These are phyloP conservation scores for Chloropsis cyanopogon DNA, from an alignment of 2,113 vertebrate genomes.

Conservation along the genomic window DNA sequence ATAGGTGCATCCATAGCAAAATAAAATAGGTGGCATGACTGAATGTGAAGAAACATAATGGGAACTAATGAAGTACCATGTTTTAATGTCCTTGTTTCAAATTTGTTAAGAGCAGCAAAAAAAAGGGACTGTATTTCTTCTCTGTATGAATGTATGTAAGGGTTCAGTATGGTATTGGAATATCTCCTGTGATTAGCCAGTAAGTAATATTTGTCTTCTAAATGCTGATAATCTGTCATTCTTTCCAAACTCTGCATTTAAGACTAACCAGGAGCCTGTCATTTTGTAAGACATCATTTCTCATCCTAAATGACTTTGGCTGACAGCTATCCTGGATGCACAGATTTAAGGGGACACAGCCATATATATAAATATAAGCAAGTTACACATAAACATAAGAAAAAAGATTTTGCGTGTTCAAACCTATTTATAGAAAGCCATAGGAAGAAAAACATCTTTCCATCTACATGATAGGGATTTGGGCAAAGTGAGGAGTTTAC, in stretches of 20 bases:
- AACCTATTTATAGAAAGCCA: background rate
- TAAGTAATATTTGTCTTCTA: background rate
- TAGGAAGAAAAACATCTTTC: background rate
- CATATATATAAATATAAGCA: background rate
- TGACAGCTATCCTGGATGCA: background rate
- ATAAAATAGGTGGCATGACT: background rate
- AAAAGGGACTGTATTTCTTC: background rate
- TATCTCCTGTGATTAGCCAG: background rate
- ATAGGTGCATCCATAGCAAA: background rate
- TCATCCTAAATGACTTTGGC: background rate
- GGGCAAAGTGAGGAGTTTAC: background rate
- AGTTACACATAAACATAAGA: background rate
- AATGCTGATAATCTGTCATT: background rate
- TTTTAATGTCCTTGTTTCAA: background rate
- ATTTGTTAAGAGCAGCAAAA: background rate
- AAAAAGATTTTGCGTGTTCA: background rate
- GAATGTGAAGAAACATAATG: background rate
- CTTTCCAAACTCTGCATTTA: conserved; percentile 14
- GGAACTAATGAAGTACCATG: background rate
- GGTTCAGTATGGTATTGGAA: background rate
- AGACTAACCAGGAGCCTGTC: conserved; percentile 14
- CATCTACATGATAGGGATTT: background rate
- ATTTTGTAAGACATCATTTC: conserved; percentile 12
- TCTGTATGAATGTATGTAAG: background rate
- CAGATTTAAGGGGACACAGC: background rate